Base-by-base conservation (phyloP, 2,797 vertebrate species). In the Chlorospingus flavigularis region DNA sequence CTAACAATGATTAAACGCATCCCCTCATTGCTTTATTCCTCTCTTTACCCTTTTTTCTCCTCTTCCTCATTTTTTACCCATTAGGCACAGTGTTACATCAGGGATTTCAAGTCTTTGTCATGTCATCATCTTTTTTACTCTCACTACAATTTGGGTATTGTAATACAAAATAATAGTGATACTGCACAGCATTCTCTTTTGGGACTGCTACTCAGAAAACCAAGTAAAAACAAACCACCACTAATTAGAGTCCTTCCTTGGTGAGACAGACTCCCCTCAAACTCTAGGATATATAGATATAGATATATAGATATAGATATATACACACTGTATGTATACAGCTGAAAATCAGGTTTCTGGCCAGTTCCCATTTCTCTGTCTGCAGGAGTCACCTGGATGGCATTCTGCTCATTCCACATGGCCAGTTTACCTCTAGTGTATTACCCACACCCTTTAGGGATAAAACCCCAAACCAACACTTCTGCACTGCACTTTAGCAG, bases 41-140 rank as follows among this genome's bases (percentile, higher is more conserved):
- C 14, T 74, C 13, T 51, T 79, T n/a, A 13, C 4, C 33, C 12
- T 17, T 75, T 42, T 25, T 6, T 1, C 4, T 28, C 20, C 20
- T 35, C 26, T n/a, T 63, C 10, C 17, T 67, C 28, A 21, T 77
- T 18, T 39, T 81, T n/a, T 54, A 58, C 6, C 8, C 21, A 10
- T 24, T 26, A 85, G 40, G 24, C 4, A 39, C 2, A n/a, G 21
- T 3, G 7, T 48, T 50, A 40, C 8, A 67, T 8, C 35, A 60
- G 50, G 25, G 9, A 40, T 66, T 57, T 17, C 11, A 40, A 54
- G 14, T 35, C 23, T 60, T 2, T 62, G 30, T 33, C 19, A 28
- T 0, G 0, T 13, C 11, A 12, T 24, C 3, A 6, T 25, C 9
- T 35, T 31, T 35, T 58, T 72, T 54, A 13, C 2, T 23, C 23